Evolutionary conservation across 1,140 invertebrate genomes (phyloP), one percentile per base, ranked within the genome.

Genomic region (Popillia japonica): DNA sequence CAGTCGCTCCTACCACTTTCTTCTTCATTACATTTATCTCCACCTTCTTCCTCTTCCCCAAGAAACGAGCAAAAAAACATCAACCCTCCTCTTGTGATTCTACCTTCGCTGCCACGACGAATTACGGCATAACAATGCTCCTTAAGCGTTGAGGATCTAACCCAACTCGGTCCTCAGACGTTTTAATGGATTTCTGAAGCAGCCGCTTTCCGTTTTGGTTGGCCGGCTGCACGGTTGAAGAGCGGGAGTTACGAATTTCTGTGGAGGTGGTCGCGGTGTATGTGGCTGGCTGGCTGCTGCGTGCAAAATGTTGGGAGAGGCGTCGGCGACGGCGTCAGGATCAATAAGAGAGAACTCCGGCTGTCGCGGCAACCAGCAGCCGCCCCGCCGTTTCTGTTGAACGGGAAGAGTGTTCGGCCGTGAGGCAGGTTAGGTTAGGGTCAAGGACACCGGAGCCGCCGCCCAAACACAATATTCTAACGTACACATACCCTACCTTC

Each of bases 401-500:
- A 64, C 61, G 61, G 59, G 20, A 61, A 61, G 59, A 61, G 59
- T 17, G 59, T 22, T 61, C 59, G 59, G 61, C 61, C 61, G 61
- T 64, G 61, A 64, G 61, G 61, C 61, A 64, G 61, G 61, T 64
- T 64, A 64, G 61, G 61, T 64, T 64, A 64, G 61, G 61, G 61
- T 64, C 61, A 64, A 64, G 61, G 61, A 20, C 61, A 64, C 61
- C 61, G 61, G 61, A 20, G 23, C 61, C 61, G 61, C 61, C 61
- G 61, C 61, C 61, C 61, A 64, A 64, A 64, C 61, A 64, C 61
- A 64, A 64, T 64, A 20, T 22, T 64, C n/a, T n/a, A n/a, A 64
- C 61, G 22, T 6, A 22, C 61, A 17, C 61, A 17, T 27, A 64
- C 61, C 17, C 10, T 9, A 7, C 17, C 61, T 4, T 64, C 20